Base-by-base conservation (phyloP, 2,888 invertebrate species). In the Ferrisia virgata region DNA sequence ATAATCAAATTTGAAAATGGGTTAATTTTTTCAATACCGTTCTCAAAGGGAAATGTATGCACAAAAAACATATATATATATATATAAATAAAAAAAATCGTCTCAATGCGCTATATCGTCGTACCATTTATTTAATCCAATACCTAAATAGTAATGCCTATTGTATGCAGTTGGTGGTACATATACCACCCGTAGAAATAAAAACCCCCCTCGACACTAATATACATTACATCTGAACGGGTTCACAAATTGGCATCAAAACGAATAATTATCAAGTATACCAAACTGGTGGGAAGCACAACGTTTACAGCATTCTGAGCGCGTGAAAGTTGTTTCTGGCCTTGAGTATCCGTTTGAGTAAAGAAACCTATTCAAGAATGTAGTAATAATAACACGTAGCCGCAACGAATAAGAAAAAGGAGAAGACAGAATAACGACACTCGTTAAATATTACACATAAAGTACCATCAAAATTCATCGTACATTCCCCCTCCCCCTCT, bases 271-370 rank as follows among this genome's bases (percentile, higher is more conserved):
- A 64, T 64, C 72, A 36, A 36, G 72, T 76, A 76, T 76, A 76
- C 72, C 11, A 76, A 76, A 76, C 72, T 76, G 72, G 72, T 36
- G 72, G 72, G 72, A 76, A 76, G 72, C 36, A 76, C 64, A 64
- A 64, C 64, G 72, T 76, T 76, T 76, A 76, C 72, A 36, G 72
- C 72, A 36, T 39, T 79, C 40, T 79, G 58, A 76, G 40, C 47
- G 84, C 76, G 78, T 84, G 84, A 84, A 84, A 84, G 84, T 84
- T 84, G 84, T 84, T 84, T 53, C 22, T 64, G 84, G 84, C 84
- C 84, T 84, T 84, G 84, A 84, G 81, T 81, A 81, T 53, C 58
- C 81, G 81, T 81, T 76, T 58, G 81, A 81, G 81, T 58, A 81
- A 81, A 81, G 81, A 81, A 81, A 81, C 80, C 47, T 58, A 58